Percentiles rank a stretch among this genome's conserved stretches.
phyloP scores from a whole-genome alignment of 1,140 invertebrate genomes.

The Tigriopus japonicus region DNA sequence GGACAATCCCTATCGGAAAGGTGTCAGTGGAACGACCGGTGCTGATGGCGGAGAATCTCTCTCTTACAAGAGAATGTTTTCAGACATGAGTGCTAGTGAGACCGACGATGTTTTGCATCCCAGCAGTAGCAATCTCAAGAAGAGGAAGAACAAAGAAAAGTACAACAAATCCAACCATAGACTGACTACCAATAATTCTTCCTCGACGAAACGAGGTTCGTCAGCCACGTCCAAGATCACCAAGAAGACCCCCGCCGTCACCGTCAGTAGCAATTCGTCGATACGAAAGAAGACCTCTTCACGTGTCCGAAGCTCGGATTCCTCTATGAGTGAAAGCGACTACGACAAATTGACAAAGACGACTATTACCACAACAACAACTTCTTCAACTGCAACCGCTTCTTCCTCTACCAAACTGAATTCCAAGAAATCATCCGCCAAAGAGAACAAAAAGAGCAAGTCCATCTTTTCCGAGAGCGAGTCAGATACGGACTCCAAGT shows the following conservation, averaged over 20 bases:
- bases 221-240: neutral
- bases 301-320: neutral
- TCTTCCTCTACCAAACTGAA: neutral
- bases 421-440: neutral
- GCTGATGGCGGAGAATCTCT: constrained; percentile 13
- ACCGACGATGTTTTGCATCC: constrained; percentile 4
- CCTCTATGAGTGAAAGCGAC: neutral
- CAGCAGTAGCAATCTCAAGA: neutral
- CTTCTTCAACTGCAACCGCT: neutral
- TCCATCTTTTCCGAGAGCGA: constrained; percentile 11
- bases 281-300: neutral
- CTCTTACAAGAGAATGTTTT: constrained; percentile 10
- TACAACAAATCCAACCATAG: constrained; percentile 5
- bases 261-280: neutral
- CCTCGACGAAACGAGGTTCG: constrained; percentile 19
- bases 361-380: neutral
- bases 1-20: constrained; percentile 15
- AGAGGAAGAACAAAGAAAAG: constrained; percentile 5
- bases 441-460: neutral
- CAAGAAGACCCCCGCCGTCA: neutral
- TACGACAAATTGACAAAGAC: neutral
- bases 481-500: constrained; percentile 3
- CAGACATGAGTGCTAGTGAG: constrained; percentile 7
- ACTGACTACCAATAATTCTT: neutral
- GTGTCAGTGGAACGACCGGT: constrained; percentile 8